These are phyloP conservation scores for Acanthaster planci DNA, from an alignment of 35 echinoderm and acorn worm species.

Conservation along the genomic window DNA sequence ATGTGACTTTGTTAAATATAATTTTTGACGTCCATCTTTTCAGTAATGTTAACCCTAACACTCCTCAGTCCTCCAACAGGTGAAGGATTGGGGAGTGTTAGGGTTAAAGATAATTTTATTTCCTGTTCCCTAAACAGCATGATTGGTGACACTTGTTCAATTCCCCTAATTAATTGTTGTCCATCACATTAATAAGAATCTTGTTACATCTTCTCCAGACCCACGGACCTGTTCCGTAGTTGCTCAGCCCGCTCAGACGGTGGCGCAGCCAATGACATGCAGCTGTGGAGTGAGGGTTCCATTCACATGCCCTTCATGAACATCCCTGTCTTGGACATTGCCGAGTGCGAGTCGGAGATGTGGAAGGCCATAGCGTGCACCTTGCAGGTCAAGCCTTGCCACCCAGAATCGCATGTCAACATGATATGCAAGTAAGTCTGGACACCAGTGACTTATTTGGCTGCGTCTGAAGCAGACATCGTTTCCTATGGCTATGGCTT, in stretches of 20 bases:
- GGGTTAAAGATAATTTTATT: no score
- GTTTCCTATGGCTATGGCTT: no score
- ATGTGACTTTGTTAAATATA: no score
- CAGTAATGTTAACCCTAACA: no score
- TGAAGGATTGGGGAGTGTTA: no score
- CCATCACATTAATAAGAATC: no score
- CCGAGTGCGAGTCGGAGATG: slow-evolving; percentile 85
- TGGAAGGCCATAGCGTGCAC: slow-evolving; percentile 98
- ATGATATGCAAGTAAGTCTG: slow-evolving; percentile 98
- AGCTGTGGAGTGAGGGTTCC: slow-evolving; percentile 69
- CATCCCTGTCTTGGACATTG: slow-evolving; percentile 86
- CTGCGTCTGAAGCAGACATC: no score
- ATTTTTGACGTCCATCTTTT: no score
- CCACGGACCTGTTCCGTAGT: slow-evolving; percentile 87
- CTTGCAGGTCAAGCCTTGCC: slow-evolving; percentile 93
- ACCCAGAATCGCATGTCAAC: slow-evolving; percentile 87
- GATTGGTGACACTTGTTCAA: no score
- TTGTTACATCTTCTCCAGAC: slow-evolving; percentile 39
- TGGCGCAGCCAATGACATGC: slow-evolving; percentile 77
- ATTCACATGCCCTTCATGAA: slow-evolving; percentile 83
- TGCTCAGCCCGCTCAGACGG: slow-evolving; percentile 73
- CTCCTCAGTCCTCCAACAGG: no score
- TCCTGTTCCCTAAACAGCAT: no score
- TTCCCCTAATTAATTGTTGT: no score
- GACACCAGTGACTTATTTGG: not conserved